Evolutionary conservation across 2,888 invertebrate genomes (phyloP), one percentile per base, ranked within the genome.

Genomic region (Tenthredo amoena): DNA sequence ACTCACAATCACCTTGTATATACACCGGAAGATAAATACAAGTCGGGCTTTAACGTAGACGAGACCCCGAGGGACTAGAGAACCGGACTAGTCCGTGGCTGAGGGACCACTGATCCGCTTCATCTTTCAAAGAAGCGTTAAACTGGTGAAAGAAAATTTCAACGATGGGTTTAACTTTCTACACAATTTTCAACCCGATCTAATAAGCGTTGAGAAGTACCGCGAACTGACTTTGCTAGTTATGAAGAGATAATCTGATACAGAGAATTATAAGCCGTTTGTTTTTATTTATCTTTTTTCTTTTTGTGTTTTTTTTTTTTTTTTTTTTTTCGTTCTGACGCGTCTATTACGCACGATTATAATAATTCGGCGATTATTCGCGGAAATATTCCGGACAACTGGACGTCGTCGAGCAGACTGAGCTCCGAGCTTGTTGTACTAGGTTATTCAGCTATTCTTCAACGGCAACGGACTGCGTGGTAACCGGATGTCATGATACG

Each of bases 401-500:
- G 62, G 37, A 81, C 79, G 79, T 62, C 37, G 37, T 81, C 62
- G 55, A 26, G 34, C 40, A 18, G n/a, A 81, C 81, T 40, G 81
- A 81, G 40, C n/a, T 62, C 40, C 72, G 77, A 47, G 31, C 26
- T 15, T 40, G 40, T 81, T 81, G 62, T 40, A 40, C n/a, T 81
- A 81, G 81, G 81, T 81, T 81, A 81, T 81, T 81, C 62, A 58
- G 81, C 81, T 40, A 62, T 37, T 81, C 50, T n/a, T 62, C 55
- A 72, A 84, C 84, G 83, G 77, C 86, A 86, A 85, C 86, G 85
- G 84, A 85, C 68, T 83, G 84, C 62, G 21, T 74, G 85, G n/a
- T 40, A 37, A 81, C 87, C 88, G 89, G 88, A 89, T 88, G 89
- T 87, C 87, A 86, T 85, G 87, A 88, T 87, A 86, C 85, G 85